phyloP scores from a whole-genome alignment of 2,113 vertebrate genomes.

The Anser brachyrhynchus region DNA sequence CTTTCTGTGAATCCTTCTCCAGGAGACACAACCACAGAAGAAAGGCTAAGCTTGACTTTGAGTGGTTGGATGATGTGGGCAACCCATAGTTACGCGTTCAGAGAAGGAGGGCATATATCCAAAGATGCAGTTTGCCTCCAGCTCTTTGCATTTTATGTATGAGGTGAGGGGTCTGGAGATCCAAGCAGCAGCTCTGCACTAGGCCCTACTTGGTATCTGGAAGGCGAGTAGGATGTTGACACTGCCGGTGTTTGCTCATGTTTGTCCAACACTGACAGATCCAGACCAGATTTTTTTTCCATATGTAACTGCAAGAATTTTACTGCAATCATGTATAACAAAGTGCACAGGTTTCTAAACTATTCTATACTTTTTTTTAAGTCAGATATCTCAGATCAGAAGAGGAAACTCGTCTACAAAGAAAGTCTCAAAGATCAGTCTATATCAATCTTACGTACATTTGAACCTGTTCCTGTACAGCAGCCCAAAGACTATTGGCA shows the following conservation, averaged over 20 bases:
- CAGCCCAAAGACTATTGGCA: constrained; percentile 35
- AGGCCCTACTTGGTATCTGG: neutral
- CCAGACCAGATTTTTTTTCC: neutral
- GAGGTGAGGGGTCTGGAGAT: neutral
- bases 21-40: neutral
- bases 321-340: neutral
- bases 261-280: neutral
- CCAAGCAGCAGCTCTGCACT: neutral
- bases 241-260: neutral
- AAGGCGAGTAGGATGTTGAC: neutral
- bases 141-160: neutral
- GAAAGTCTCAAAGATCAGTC: neutral
- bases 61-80: neutral
- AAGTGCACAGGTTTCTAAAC: neutral
- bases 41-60: neutral
- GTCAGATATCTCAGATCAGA: neutral
- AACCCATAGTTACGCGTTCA: fast-evolving
- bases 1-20: neutral
- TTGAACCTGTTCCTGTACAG: neutral
- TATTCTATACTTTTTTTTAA: neutral
- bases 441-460: neutral
- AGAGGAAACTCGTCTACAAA: neutral
- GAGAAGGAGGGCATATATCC: neutral
- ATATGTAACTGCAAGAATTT: neutral
- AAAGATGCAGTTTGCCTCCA: neutral